These are phyloP conservation scores for Salminus brasiliensis DNA, from an alignment of 2,113 vertebrate genomes.

Conservation along the genomic window DNA sequence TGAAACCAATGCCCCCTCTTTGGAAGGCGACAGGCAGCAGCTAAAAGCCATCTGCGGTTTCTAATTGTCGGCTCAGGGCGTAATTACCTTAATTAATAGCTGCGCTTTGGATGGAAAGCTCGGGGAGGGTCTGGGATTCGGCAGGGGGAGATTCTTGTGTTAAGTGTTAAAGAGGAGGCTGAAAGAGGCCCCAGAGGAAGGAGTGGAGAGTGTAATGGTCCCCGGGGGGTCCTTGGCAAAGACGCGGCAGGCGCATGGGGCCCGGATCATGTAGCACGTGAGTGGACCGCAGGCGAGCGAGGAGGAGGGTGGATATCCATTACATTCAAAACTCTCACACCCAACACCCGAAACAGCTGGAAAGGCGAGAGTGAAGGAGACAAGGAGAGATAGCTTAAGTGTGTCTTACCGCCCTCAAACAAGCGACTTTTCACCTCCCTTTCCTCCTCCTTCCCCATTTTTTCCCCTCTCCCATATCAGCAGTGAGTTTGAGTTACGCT, in stretches of 20 bases:
- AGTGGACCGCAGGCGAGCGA: constrained; percentile 70
- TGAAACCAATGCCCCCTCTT: constrained; percentile 82
- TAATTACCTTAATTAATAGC: constrained; percentile 98
- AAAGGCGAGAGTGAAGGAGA: constrained; percentile 24
- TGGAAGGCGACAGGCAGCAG: constrained; percentile 77
- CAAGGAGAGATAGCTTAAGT: constrained; percentile 4
- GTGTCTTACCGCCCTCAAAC: constrained; percentile 51
- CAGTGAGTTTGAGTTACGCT: constrained; percentile 36
- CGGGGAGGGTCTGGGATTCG: constrained; percentile 65
- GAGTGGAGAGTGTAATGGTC: constrained; percentile 71
- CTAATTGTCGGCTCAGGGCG: constrained; percentile 89
- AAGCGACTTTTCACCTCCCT: constrained; percentile 45
- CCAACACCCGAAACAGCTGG: constrained; percentile 60
- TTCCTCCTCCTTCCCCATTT: background rate
- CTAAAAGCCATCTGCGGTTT: constrained; percentile 91
- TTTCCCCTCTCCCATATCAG: background rate
- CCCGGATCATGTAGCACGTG: constrained; percentile 80
- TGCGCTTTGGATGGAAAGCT: constrained; percentile 77
- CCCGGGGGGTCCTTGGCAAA: constrained; percentile 76
- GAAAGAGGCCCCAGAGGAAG: constrained; percentile 83
- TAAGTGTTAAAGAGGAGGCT: constrained; percentile 76
- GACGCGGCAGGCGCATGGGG: constrained; percentile 84
- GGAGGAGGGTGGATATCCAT: constrained; percentile 72
- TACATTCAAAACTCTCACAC: constrained; percentile 72
- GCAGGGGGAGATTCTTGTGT: constrained; percentile 70